Base-by-base conservation (phyloP, 2,888 invertebrate genomes). In the Clepsis dumicolana region DNA sequence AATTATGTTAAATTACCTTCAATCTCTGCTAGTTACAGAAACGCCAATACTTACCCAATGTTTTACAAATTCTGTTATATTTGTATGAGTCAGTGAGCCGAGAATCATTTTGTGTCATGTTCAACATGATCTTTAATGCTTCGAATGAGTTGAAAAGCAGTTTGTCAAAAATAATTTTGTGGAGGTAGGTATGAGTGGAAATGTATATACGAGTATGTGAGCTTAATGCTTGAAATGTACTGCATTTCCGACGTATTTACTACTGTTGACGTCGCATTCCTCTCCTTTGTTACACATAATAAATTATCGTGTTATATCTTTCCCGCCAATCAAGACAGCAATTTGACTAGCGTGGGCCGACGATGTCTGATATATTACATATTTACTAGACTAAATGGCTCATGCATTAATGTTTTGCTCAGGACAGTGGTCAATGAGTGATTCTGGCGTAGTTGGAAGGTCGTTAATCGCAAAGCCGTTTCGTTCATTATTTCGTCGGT, bases 21-120 rank as follows among this genome's bases (percentile, higher is more conserved):
- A n/a, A n/a, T n/a, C n/a, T n/a, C n/a, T n/a, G n/a, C n/a, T n/a
- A n/a, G 29, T 4, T 29, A 29, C 5, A 29, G 29, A 29, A 29
- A 29, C n/a, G 29, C 29, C 29, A 29, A 29, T 29, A 35, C 12
- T 10, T 35, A 12, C 5, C 35, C 35, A n/a, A n/a, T n/a, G n/a
- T n/a, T 38, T 38, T 14, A n/a, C 38, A 38, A 38, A 38, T n/a
- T 38, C 4, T 38, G 38, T 14, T 14, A 38, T 38, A 38, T 38
- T 38, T 5, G n/a, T 38, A 38, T 63, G 56, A 68, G 25, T 59
- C 57, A 35, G 54, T 44, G 27, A 50, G 25, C n/a, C 10, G 29
- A 64, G 63, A 12, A 18, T 52, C 56, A 64, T 41, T 64, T 52
- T 53, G 68, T 64, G 57, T 68, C 63, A 64, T 64, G 68, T 68